Conservation (phyloP, 2,113 vertebrate species). For the Myrmecobius fasciatus region DNA sequence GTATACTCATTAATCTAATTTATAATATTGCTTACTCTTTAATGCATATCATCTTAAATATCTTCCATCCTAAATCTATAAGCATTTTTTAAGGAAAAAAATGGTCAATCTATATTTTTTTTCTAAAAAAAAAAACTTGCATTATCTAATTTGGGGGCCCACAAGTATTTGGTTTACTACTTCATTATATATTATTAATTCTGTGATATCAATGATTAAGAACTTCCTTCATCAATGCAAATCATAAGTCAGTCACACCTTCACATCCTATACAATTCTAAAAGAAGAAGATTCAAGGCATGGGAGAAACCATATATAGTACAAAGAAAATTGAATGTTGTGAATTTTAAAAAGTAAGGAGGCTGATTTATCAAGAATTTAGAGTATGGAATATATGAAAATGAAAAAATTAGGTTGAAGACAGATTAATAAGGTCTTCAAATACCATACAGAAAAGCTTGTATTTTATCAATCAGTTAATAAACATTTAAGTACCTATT, state of each 20-base stretch:
- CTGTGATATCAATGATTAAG: not conserved
- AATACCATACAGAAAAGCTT: too few species aligned
- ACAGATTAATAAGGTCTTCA: too few species aligned
- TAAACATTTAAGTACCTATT: too few species aligned
- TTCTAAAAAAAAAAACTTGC: not conserved
- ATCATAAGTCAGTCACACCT: not conserved
- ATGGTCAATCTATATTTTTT: not conserved
- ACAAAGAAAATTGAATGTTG: too few species aligned
- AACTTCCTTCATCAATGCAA: not conserved
- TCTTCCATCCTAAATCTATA: not conserved
- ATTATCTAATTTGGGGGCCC: not conserved
- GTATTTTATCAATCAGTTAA: too few species aligned
- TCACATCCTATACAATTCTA: not conserved
- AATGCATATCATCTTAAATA: not conserved
- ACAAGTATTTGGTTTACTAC: not conserved
- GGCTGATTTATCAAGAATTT: too few species aligned
- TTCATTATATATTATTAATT: not conserved
- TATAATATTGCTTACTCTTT: not conserved
- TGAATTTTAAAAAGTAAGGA: too few species aligned
- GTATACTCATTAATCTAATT: not conserved
- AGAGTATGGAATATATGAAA: too few species aligned
- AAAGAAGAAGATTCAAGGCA: not conserved
- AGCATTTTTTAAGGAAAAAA: not conserved
- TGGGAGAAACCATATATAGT: not conserved
- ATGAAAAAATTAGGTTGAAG: too few species aligned